Evolutionary conservation across 2,113 vertebrate genomes (phyloP), one percentile per base, ranked within the genome.

Genomic region (Phoenicopterus ruber): DNA sequence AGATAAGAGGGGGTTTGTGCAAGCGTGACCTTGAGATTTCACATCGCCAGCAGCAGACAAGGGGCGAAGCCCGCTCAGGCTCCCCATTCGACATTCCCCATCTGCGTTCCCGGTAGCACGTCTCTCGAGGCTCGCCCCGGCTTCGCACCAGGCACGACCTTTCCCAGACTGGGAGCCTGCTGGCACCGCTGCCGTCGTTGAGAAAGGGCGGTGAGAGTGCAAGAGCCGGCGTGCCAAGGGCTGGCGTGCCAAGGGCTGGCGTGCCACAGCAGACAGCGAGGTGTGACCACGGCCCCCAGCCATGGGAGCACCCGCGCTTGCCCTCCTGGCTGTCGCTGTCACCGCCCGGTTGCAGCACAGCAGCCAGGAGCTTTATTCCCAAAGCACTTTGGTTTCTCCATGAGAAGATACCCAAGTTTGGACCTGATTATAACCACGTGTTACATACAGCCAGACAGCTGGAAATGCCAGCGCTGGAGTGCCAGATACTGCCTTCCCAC

Each of bases 151-250:
- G 63, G 22, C 28, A 0, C 0, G 31, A 26, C 85, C 85, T 62
- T 87, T 78, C 55, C 61, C 55, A 0, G 34, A 84, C 2, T 62
- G 78, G 82, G 59, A 80, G 10, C 74, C 24, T 0, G 2, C 55
- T 1, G 2, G 50, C 5, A 2, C 44, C 3, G 3, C 62, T 52
- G 49, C 47, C 11, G 0, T 6, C 1, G 0, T 15, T 46, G 72
- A 0, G 84, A 86, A 78, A 82, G 58, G 21, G 9, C 1, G 44
- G 50, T 25, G 72, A 78, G 47, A 86, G 91, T 20, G 88, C 88
- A 63, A 20, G 46, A 5, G 58, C 11, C 2, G 13, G 29, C 0
- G 2, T 49, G 47, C 52, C 80, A 65, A 15, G 21, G 8, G 17
- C 8, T 10, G 11, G 2, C 1, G 2, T 31, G 62, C 65, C 85